A percentile compares a stretch with the other conserved stretches of the same genome.
Evolutionary conservation across 2,888 invertebrate genomes (phyloP).

Genomic region (Cephonodes hylas): DNA sequence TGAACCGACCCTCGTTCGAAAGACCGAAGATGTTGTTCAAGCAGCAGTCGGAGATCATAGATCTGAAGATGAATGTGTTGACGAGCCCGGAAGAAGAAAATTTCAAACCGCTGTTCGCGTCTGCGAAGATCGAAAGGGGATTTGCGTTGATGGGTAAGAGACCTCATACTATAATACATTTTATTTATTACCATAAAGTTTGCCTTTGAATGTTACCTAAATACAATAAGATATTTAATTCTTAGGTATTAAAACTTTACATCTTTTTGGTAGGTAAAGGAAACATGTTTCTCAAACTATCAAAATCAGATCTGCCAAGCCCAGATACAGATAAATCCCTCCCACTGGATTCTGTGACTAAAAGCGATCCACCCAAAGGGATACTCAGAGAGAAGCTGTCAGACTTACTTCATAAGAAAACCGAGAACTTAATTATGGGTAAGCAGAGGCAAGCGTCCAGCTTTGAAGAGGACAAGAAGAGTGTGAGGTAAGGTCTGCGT

Average conservation of each 20-base stretch:
- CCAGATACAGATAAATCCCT: constrained; percentile 72
- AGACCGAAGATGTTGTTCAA: constrained; percentile 69
- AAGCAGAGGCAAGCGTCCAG: constrained; percentile 57
- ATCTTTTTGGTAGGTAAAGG: constrained; percentile 56
- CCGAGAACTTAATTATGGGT: constrained; percentile 50
- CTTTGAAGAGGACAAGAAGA: constrained; percentile 88
- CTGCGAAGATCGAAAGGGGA: constrained; percentile 64
- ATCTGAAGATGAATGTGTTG: constrained; percentile 69
- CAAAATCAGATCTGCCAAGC: constrained; percentile 67
- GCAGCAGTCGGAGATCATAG: constrained; percentile 73
- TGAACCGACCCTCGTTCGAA: constrained; percentile 54
- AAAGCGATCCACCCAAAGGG: constrained; percentile 79
- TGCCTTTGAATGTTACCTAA: too few relatives aligned
- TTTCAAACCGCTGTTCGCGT: constrained; percentile 53
- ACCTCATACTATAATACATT: not conserved
- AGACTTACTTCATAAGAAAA: constrained; percentile 50
- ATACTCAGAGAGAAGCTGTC: constrained; percentile 83
- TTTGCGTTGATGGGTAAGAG: constrained; percentile 73
- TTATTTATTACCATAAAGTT: too few relatives aligned
- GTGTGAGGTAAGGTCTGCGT: constrained; percentile 75
- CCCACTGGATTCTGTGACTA: constrained; percentile 62
- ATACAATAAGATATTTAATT: not conserved
- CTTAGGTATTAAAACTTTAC: not conserved
- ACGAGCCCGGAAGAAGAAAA: constrained; percentile 65
- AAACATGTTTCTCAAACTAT: constrained; percentile 61